Base-by-base conservation (phyloP, 2,113 vertebrate genomes). In the Salvator merianae region DNA sequence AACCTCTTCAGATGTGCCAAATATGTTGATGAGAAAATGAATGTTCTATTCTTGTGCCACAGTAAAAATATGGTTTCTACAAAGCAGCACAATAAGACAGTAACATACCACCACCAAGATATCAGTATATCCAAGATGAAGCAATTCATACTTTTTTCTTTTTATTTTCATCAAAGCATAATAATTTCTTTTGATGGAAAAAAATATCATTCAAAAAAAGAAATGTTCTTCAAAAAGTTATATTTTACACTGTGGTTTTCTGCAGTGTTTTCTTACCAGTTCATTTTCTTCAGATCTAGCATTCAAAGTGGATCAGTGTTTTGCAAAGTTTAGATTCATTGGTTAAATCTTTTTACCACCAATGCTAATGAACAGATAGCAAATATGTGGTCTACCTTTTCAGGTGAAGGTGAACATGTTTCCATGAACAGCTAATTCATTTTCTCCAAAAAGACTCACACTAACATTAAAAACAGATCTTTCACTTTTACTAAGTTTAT, bases 371-470 rank as follows among this genome's bases (percentile, higher is more conserved):
- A 79, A 79, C 30, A 68, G 77, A 68, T 79, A 79, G 77, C 77
- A 79, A 84, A 90, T 32, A 8, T 20, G 62, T 34, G 55, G 20
- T 0, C 84, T 76, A 43, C 75, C 53, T 83, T 79, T 91, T 75
- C 81, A 75, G 74, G 28, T 50, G 8, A 84, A 79, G 30, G 20
- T 34, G 59, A 47, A 8, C 47, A n/a, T 0, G 0, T n/a, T 73
- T 73, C 62, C 68, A 79, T 0, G 0, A 13, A 7, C 26, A 83
- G 77, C 30, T 14, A n/a, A 26, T 38, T 82, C 71, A 53, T 47
- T 2, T 69, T 47, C 2, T 69, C 38, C 13, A 32, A 59, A 26
- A 4, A 4, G 34, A 24, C 36, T 55, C 78, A n/a, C 77, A 74
- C 63, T 77, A 72, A 36, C 26, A 63, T n/a, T 53, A 68, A 79